phyloP scores from a whole-genome alignment of 1,140 invertebrate species.

The Varroa destructor region DNA sequence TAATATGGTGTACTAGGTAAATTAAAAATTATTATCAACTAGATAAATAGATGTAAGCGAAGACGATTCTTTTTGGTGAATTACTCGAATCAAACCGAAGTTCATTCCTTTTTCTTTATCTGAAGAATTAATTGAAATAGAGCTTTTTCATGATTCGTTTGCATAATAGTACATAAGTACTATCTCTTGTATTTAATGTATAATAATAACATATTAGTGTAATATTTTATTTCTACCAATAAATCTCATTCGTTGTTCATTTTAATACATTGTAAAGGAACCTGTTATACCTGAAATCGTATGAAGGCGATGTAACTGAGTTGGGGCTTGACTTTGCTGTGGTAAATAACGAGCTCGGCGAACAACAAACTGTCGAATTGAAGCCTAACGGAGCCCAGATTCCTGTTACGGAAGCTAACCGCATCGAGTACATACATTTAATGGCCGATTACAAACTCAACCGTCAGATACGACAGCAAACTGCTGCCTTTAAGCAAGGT shows the following conservation, averaged over 20 bases:
- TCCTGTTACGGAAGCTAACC: constrained; percentile 72
- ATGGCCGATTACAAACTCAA: constrained; percentile 93
- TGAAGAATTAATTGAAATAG: no score
- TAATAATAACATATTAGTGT: neutral
- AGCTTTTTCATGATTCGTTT: no score
- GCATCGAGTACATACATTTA: constrained; percentile 90
- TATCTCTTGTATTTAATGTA: neutral
- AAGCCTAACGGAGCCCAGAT: constrained; percentile 78
- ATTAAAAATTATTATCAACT: no score
- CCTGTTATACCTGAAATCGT: constrained; percentile 62
- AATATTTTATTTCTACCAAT: no score
- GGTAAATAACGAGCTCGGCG: constrained; percentile 72
- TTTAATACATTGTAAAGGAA: constrained; percentile 47
- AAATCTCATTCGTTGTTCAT: constrained; percentile 25
- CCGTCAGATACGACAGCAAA: constrained; percentile 66
- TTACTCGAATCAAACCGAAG: no score
- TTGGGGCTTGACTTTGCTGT: constrained; percentile 78
- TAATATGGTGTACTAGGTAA: no score
- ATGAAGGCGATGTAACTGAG: constrained; percentile 45
- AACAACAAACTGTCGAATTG: constrained; percentile 62
- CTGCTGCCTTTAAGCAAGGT: constrained; percentile 59
- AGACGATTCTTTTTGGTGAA: no score
- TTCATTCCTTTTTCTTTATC: no score
- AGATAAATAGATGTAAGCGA: no score
- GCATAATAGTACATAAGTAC: no score